Evolutionary conservation across 2,113 vertebrate genomes (phyloP), one percentile per base, ranked within the genome.

Genomic region (Pterocles gutturalis): DNA sequence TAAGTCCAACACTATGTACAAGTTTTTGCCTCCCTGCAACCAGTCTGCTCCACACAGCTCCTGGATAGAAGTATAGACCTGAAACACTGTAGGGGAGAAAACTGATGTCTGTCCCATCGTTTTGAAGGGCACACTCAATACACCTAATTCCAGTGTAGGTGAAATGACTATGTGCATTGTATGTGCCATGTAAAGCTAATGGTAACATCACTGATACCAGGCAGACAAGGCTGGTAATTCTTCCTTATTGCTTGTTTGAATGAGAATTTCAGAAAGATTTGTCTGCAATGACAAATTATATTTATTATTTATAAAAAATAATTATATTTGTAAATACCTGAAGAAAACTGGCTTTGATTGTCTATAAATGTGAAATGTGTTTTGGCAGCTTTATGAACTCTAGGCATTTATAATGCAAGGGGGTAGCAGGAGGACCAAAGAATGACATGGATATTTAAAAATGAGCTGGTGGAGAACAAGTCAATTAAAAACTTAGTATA

Each of bases 121-220:
- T 46, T 43, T 10, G 57, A 71, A 51, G 87, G 81, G 19, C 25
- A 46, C 5, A 15, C 22, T 3, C 22, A 38, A 13, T 8, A 12
- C 10, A 41, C 17, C 7, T 38, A 36, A 79, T 66, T 34, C 17
- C 14, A 19, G 14, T 11, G 11, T 41, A 13, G 66, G 15, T 18
- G 33, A 45, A 13, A 19, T 62, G 51, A 22, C 51, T 9, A 0
- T 41, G 53, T 38, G n/a, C 0, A 0, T 54, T 55, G 17, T 45
- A 18, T 41, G 34, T 60, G 71, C 71, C 18, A 6, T 26, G 7
- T 24, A 46, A 67, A 70, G 43, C n/a, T 46, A 65, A 18, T 11
- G 25, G 61, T 19, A 21, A 28, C 17, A 24, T 80, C 49, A 17
- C 3, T 22, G 19, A 5, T 54, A 29, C 5, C 5, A 9, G 33